Base-by-base conservation (phyloP, 2,113 vertebrate genomes). In the Pelusios castaneus region DNA sequence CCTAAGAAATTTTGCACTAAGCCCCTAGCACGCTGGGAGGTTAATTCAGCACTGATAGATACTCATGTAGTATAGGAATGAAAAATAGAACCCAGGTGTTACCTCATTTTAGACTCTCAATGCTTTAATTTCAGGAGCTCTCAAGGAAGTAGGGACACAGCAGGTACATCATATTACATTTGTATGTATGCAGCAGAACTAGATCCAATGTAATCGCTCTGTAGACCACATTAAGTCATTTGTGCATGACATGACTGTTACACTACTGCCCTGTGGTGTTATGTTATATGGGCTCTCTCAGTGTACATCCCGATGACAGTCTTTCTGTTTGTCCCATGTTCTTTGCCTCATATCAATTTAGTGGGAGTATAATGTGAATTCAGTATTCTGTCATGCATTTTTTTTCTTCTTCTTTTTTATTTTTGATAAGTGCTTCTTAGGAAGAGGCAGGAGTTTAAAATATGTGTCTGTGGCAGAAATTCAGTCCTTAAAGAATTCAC, bases 231-330 rank as follows among this genome's bases (percentile, higher is more conserved):
- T 92, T 85, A 85, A 95, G 49, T 34, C 76, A 10, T 27, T 76
- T 56, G 54, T 84, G 25, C 45, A 77, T 41, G 73, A 92, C 91
- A 45, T 34, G 87, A 75, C 78, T 96, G 93, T 38, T 84, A 92
- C 84, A 77, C 22, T 70, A 75, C 43, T 83, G 82, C 84, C 83
- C 60, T 1, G 1, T 52, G 78, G 88, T 60, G 76, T 60, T 83
- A 85, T 82, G 31, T 56, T 87, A 80, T 76, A 94, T 88, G 91
- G 73, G 92, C 60, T 77, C 94, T 94, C 86, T 94, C 96, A 93
- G 43, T 90, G 84, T 82, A 54, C 78, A 82, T 75, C 56, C 58
- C 9, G 3, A 88, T 91, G 85, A 91, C 87, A 88, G 73, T 86
- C 29, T 67, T 22, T 81, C 78, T 91, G 80, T 96, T 89, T 89